A percentile compares a stretch with the other conserved stretches of the same genome.
Evolutionary conservation across 2,888 invertebrate species (phyloP).

Genomic region (Venustoraphidia nigricollis): DNA sequence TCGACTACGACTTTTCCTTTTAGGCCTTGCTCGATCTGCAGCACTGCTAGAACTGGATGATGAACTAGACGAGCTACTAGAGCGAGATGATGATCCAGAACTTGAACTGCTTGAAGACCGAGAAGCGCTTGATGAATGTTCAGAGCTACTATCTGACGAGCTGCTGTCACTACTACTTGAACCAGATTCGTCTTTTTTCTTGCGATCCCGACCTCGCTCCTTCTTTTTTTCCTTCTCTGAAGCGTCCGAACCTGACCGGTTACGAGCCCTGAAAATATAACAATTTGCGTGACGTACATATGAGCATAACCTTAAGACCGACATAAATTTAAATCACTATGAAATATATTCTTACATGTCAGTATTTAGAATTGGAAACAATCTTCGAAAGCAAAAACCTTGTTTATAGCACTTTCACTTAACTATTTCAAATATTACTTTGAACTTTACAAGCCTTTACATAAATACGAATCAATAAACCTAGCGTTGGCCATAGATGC

Average conservation of each 20-base stretch:
- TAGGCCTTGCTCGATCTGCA: conserved; percentile 43
- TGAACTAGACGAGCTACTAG: conserved; percentile 39
- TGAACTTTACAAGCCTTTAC: no score
- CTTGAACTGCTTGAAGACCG: conserved; percentile 66
- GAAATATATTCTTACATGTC: no score
- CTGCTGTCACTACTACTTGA: conserved; percentile 71
- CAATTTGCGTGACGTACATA: no score
- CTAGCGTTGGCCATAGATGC: no score
- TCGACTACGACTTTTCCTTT: conserved; percentile 30
- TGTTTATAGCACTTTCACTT: no score
- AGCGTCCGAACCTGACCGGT: conserved; percentile 52
- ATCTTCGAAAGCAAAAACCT: no score
- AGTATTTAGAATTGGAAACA: no score
- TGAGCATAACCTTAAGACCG: no score
- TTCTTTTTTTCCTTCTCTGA: conserved; percentile 61
- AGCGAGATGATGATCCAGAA: conserved; percentile 37
- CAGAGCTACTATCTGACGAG: conserved; percentile 62
- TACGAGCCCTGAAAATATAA: conserved; percentile 47
- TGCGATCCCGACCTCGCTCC: conserved; percentile 40
- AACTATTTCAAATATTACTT: no score
- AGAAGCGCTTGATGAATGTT: conserved; percentile 52
- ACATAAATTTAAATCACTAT: no score
- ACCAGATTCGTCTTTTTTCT: conserved; percentile 55
- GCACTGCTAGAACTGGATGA: conserved; percentile 51
- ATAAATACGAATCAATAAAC: no score